Percentiles rank a stretch among this genome's conserved stretches.
Conservation (phyloP, 2,797 vertebrate genomes). For the Amniataba percoides region DNA sequence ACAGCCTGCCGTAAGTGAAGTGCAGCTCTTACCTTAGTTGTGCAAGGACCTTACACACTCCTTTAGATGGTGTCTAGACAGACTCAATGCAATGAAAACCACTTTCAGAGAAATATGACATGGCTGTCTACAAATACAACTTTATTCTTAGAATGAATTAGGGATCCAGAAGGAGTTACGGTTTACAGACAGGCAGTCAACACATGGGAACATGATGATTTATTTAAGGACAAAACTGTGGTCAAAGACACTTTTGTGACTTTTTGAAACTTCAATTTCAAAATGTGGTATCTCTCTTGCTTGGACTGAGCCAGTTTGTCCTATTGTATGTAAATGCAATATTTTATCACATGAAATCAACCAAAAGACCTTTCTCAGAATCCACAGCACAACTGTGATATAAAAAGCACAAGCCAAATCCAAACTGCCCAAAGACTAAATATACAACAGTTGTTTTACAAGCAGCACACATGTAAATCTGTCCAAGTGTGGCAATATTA, state of each 20-base stretch:
- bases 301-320: too few species aligned
- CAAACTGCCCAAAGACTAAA: not conserved
- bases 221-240: not conserved
- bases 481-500: slow-evolving; percentile 23
- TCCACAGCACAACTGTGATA: too few species aligned
- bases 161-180: not conserved
- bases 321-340: not conserved
- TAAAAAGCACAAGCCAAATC: not conserved
- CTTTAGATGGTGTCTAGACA: slow-evolving; percentile 3
- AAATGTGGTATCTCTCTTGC: too few species aligned
- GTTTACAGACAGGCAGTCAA: not conserved
- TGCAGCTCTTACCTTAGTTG: slow-evolving; percentile 2
- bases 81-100: not conserved
- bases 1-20: slow-evolving; percentile 12
- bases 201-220: not conserved
- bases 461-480: slow-evolving; percentile 25
- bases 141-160: not conserved
- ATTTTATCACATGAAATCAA: slow-evolving; percentile 2
- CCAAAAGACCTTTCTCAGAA: not conserved
- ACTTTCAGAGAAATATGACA: slow-evolving; percentile 3
- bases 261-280: not conserved
- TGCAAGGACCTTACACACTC: not conserved
- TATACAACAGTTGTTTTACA: not conserved
- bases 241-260: not conserved
- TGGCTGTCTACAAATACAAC: not conserved